These are phyloP conservation scores for Artemia sp. DNA, from an alignment of 2,888 invertebrate genomes.

Conservation along the genomic window DNA sequence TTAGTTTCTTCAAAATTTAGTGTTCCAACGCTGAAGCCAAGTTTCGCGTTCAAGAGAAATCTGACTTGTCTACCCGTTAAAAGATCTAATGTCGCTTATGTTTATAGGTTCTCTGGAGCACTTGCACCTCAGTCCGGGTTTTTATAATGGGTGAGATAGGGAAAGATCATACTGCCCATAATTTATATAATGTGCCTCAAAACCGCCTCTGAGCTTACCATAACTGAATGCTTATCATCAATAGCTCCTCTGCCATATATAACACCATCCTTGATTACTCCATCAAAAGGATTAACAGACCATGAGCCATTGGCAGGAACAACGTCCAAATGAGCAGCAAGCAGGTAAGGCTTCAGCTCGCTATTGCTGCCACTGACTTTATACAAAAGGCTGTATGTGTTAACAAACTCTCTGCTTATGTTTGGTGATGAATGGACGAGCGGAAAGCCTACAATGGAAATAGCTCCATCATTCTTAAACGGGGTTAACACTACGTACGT, in stretches of 20 bases:
- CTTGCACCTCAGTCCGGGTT: too few species aligned
- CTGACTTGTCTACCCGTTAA: too few species aligned
- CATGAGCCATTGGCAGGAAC: conserved; percentile 33
- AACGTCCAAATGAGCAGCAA: conserved; percentile 38
- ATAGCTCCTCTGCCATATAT: conserved; percentile 38
- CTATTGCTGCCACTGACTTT: conserved; percentile 31
- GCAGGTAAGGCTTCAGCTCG: conserved; percentile 33
- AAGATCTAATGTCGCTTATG: too few species aligned
- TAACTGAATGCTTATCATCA: conserved; percentile 36
- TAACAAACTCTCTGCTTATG: conserved; percentile 29
- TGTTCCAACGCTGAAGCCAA: too few species aligned
- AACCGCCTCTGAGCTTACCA: conserved; percentile 30
- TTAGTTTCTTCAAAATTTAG: too few species aligned
- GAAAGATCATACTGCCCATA: too few species aligned
- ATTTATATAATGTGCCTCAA: conserved; percentile 15
- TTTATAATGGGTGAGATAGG: too few species aligned
- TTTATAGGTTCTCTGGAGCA: too few species aligned
- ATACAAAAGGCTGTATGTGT: conserved; percentile 35
- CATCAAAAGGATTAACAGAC: conserved; percentile 34
- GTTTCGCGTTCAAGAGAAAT: too few species aligned
- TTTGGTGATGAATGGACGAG: conserved; percentile 28
- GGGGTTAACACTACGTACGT: too few species aligned
- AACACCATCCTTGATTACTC: conserved; percentile 30
- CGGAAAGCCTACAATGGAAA: conserved; percentile 28
- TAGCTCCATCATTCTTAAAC: too few species aligned